A percentile compares a stretch with the other conserved stretches of the same genome.
Evolutionary conservation across 2,888 invertebrate genomes (phyloP).

Genomic region (Podotricha telesiphe): DNA sequence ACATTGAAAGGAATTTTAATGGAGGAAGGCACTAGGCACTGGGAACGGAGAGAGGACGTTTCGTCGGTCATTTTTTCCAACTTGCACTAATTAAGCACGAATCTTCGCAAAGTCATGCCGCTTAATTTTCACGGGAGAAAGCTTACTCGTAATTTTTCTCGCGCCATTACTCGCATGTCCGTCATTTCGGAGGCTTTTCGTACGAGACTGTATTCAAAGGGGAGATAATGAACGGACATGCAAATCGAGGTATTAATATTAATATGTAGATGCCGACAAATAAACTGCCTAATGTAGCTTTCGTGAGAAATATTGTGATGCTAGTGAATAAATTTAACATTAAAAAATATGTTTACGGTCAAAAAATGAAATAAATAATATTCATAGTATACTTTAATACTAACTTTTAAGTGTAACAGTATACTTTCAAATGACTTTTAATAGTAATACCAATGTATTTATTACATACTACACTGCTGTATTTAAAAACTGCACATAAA

Average conservation of each 20-base stretch:
- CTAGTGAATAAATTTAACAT: slow-evolving; percentile 34
- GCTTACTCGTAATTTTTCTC: slow-evolving; percentile 56
- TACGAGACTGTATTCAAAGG: slow-evolving; percentile 53
- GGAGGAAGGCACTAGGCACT: background rate
- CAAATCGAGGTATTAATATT: slow-evolving; percentile 64
- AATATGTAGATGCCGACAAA: slow-evolving; percentile 57
- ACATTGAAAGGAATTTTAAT: slow-evolving; percentile 21
- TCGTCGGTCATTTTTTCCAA: slow-evolving; percentile 23
- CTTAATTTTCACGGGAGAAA: slow-evolving; percentile 61
- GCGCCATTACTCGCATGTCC: slow-evolving; percentile 76
- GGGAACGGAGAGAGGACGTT: background rate
- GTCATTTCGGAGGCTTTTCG: slow-evolving; percentile 74
- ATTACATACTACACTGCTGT: background rate
- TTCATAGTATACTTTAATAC: no score
- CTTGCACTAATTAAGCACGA: slow-evolving; percentile 44
- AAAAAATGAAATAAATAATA: no score
- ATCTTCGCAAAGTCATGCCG: slow-evolving; percentile 43
- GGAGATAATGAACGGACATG: slow-evolving; percentile 66
- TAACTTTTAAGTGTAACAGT: no score
- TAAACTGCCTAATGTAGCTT: slow-evolving; percentile 44
- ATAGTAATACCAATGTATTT: no score
- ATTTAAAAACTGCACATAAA: background rate
- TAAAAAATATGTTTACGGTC: slow-evolving; percentile 19
- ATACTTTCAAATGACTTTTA: no score
- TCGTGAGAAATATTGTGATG: slow-evolving; percentile 34